Base-by-base conservation (phyloP, 2,113 vertebrate species). In the Malurus melanocephalus region DNA sequence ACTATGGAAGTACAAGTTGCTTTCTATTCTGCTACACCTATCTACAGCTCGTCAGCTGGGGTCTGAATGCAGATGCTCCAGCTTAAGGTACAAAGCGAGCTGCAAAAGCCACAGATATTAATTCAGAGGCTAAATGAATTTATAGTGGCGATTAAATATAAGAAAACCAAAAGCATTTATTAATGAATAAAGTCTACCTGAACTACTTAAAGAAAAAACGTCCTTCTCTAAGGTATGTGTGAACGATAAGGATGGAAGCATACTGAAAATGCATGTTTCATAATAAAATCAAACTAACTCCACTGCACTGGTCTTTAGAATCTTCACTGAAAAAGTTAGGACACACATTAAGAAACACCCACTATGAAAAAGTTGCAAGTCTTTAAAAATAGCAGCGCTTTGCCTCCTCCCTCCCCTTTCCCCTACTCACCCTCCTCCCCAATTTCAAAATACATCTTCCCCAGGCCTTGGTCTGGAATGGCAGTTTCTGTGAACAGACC, bases 401-500 rank as follows among this genome's bases (percentile, higher is more conserved):
- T 66, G 33, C 33, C 86, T 79, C 86, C 80, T 95, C 87, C 93
- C 78, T 87, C 67, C 72, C 65, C 57, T 67, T 92, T 80, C 72
- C 85, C 61, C 66, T 59, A 55, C 78, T 90, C 89, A 62, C 72
- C 56, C 88, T 89, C 67, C 92, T 88, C 86, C 88, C 80, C 79
- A 80, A 6, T 94, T 93, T 94, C 90, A 92, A 87, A 91, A 93
- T 6, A 55, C 76, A 73, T 80, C 90, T 71, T 80, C 65, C 72
- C 85, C 76, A 91, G 85, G 85, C 93, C 90, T 87, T 66, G 89
- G 78, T 68, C 74, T 76, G 79, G 62, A 92, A 81, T 28, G 55
- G 59, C 23, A 90, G 49, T 77, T 92, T 78, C 88, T 88, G 72
- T 24, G 69, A 87, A 93, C 80, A 89, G 65, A 83, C 80, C 65